Percentiles rank a stretch among this genome's conserved stretches.
Evolutionary conservation across 2,888 invertebrate genomes (phyloP).

Genomic region (Papilio gigon): DNA sequence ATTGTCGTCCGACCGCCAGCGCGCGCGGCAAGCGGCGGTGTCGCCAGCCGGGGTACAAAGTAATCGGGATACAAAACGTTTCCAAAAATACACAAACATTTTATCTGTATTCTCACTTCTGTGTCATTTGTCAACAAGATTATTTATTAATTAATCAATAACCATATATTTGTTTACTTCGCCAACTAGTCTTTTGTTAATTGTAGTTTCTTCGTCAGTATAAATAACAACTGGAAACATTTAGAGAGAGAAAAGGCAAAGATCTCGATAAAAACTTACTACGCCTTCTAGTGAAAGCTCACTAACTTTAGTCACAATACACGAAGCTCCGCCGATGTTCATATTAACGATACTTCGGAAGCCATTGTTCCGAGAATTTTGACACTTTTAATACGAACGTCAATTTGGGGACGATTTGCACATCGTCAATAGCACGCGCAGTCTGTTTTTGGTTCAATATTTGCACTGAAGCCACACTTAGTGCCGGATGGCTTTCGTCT

Average conservation of each 20-base stretch:
- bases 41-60: slow-evolving; percentile 26
- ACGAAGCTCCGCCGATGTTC: slow-evolving; percentile 40
- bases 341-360: slow-evolving; percentile 26
- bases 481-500: background rate
- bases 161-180: slow-evolving; percentile 33
- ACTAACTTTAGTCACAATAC: slow-evolving; percentile 45
- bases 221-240: slow-evolving; percentile 32
- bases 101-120: slow-evolving; percentile 63
- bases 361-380: slow-evolving; percentile 17
- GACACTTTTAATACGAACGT: background rate
- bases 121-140: slow-evolving; percentile 62
- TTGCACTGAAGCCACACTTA: slow-evolving; percentile 10
- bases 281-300: slow-evolving; percentile 54
- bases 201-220: slow-evolving; percentile 56
- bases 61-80: slow-evolving; percentile 52
- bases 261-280: slow-evolving; percentile 45
- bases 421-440: background rate
- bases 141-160: slow-evolving; percentile 44
- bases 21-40: slow-evolving; percentile 10
- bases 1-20: background rate
- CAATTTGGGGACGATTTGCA: background rate
- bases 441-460: slow-evolving; percentile 7
- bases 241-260: slow-evolving; percentile 41
- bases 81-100: slow-evolving; percentile 65
- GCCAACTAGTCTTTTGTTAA: slow-evolving; percentile 44